A percentile compares a stretch with the other conserved stretches of the same genome.
phyloP scores from a whole-genome alignment of 2,113 vertebrate genomes.

The Bombycilla garrulus region DNA sequence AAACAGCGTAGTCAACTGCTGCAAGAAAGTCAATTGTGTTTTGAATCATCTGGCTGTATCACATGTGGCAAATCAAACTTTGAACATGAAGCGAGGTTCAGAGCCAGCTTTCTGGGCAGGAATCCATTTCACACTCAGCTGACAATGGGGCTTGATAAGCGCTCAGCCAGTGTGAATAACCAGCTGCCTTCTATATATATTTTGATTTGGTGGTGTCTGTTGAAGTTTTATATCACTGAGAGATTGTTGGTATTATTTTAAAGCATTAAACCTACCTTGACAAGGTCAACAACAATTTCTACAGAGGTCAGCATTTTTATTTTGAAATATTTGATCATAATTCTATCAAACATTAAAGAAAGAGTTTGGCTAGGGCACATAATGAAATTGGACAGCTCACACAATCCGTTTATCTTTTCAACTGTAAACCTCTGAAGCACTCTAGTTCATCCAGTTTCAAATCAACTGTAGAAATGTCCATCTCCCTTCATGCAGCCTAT shows the following conservation, averaged over 20 bases:
- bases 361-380: conserved; percentile 39
- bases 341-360: conserved; percentile 61
- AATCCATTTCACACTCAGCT: conserved; percentile 60
- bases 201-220: conserved; percentile 36
- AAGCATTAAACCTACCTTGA: conserved; percentile 43
- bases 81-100: background rate
- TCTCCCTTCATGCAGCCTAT: conserved; percentile 20
- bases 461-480: conserved; percentile 61
- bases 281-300: conserved; percentile 63
- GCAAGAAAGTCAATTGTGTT: conserved; percentile 36
- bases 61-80: conserved; percentile 49
- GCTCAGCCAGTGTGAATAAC: background rate
- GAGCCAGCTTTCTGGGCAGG: conserved; percentile 47
- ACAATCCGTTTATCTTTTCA: conserved; percentile 57
- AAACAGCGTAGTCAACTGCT: conserved; percentile 3
- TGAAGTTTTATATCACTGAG: conserved; percentile 42
- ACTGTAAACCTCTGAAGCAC: conserved; percentile 41
- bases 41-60: conserved; percentile 33
- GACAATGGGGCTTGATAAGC: conserved; percentile 40
- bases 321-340: conserved; percentile 64
- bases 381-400: conserved; percentile 63
- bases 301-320: conserved; percentile 58
- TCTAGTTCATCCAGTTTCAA: conserved; percentile 55
- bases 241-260: conserved; percentile 36
- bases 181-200: conserved; percentile 45